Percentiles rank a stretch among this genome's conserved stretches.
These are phyloP conservation scores for Odontophorus gujanensis DNA, from an alignment of 2,113 vertebrate genomes.

Conservation along the genomic window DNA sequence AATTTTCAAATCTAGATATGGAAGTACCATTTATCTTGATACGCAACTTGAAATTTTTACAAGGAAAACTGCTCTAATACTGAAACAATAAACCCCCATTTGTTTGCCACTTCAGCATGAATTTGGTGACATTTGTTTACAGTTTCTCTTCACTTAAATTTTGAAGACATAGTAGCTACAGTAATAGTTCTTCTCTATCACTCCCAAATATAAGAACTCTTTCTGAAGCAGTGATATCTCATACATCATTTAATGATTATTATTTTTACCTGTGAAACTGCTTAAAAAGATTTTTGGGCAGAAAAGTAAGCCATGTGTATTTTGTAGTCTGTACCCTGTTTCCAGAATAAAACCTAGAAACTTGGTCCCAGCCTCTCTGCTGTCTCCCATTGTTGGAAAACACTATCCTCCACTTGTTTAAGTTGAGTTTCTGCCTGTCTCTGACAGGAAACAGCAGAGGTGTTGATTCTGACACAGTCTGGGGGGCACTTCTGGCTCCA, in stretches of 20 bases:
- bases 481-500: background rate
- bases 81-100: background rate
- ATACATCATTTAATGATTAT: rapidly evolving
- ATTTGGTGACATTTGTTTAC: background rate
- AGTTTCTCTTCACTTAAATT: background rate
- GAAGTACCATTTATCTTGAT: background rate
- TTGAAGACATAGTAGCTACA: background rate
- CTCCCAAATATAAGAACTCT: background rate
- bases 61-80: background rate
- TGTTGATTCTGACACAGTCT: slow-evolving; percentile 50
- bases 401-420: slow-evolving; percentile 58
- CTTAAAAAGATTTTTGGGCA: slow-evolving; percentile 78
- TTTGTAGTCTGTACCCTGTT: slow-evolving; percentile 77
- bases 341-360: slow-evolving; percentile 41
- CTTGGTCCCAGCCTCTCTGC: slow-evolving; percentile 33
- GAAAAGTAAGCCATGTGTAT: slow-evolving; percentile 78
- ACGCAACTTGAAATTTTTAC: background rate
- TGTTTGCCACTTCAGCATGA: background rate
- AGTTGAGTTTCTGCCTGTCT: background rate
- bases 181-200: background rate
- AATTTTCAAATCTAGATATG: background rate
- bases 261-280: slow-evolving; percentile 80
- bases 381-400: slow-evolving; percentile 66
- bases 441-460: slow-evolving; percentile 56
- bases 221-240: background rate